Evolutionary conservation across 2,888 invertebrate species (phyloP).

Genomic region (Drosophila ustulata): DNA sequence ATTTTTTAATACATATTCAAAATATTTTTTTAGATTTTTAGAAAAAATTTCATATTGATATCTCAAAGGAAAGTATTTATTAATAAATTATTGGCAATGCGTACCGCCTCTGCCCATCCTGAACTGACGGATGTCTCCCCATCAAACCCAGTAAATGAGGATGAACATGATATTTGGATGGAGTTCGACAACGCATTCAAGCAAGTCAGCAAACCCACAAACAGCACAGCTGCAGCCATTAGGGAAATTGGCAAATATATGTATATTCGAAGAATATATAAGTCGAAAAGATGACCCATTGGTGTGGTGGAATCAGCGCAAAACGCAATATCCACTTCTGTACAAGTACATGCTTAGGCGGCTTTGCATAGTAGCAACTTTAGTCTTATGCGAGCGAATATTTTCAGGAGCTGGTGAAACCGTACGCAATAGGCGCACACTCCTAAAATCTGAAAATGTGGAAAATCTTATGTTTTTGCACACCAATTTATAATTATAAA

Average conservation of each 20-base stretch:
- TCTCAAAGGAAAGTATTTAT: too few species aligned
- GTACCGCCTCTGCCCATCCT: too few species aligned
- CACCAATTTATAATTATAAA: too few species aligned
- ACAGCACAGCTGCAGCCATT: background rate
- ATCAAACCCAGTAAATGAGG: too few species aligned
- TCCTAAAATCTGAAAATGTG: too few species aligned
- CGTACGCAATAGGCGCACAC: too few species aligned
- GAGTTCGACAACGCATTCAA: background rate
- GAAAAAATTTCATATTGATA: background rate
- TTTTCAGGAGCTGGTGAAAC: conserved; percentile 24
- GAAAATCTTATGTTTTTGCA: too few species aligned
- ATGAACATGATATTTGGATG: too few species aligned
- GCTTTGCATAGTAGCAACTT: conserved; percentile 22
- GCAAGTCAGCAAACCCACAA: background rate
- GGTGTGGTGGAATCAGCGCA: conserved; percentile 22
- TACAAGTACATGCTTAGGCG: conserved; percentile 11
- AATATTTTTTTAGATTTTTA: background rate
- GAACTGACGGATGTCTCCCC: too few species aligned
- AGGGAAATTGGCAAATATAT: conserved; percentile 2
- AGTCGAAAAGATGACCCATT: conserved; percentile 12
- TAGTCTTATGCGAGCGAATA: conserved; percentile 21
- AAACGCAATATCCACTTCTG: conserved; percentile 11
- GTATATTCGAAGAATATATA: background rate
- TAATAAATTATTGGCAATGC: too few species aligned
- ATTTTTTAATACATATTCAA: background rate